Evolutionary conservation across 2,113 vertebrate genomes (phyloP).

Genomic region (Clarias batrachus): DNA sequence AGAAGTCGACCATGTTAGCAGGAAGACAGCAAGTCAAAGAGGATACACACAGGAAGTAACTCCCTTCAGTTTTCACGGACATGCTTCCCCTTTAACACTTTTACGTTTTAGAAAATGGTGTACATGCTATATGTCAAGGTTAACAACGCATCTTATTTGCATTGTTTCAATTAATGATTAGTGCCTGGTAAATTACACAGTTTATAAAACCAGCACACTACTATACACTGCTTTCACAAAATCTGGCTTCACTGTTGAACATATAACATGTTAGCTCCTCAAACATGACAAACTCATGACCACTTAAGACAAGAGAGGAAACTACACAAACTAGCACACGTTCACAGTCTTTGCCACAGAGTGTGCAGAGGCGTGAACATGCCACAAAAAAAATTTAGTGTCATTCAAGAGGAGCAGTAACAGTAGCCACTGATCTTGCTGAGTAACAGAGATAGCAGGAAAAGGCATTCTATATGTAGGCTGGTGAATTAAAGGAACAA

Average conservation of each 20-base stretch:
- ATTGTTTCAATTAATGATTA: neutral
- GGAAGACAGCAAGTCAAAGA: conserved; percentile 13
- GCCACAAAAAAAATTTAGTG: conserved; percentile 7
- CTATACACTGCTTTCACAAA: conserved; percentile 32
- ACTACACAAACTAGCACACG: neutral
- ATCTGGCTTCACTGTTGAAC: conserved; percentile 25
- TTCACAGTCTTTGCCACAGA: conserved; percentile 5
- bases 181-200: neutral
- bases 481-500: conserved; percentile 8
- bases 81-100: conserved; percentile 31
- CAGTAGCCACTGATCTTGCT: conserved; percentile 37
- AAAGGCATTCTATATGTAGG: neutral
- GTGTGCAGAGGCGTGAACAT: conserved; percentile 5
- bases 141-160: neutral
- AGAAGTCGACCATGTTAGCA: conserved; percentile 60
- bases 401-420: conserved; percentile 19
- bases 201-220: conserved; percentile 6
- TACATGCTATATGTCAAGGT: conserved; percentile 50
- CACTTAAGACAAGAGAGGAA: neutral
- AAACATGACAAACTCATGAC: neutral
- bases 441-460: conserved; percentile 41
- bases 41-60: conserved; percentile 29
- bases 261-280: conserved; percentile 17
- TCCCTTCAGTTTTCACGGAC: conserved; percentile 41
- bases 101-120: conserved; percentile 36